These are phyloP conservation scores for Tipula vernalis DNA, from an alignment of 2,888 invertebrate genomes.

Conservation along the genomic window DNA sequence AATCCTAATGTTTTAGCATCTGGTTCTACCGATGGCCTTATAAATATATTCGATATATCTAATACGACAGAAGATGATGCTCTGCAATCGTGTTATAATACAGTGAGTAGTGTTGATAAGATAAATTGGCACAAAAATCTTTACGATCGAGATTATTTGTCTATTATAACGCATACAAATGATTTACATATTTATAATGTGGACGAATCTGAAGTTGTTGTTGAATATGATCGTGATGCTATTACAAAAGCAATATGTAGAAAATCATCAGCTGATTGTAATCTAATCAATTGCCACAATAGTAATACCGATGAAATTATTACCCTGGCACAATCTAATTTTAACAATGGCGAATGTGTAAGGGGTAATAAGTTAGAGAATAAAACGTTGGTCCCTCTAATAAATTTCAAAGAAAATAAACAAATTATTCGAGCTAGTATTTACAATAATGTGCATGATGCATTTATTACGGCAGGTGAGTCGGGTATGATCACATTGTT, in stretches of 20 bases:
- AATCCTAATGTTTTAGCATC: slow-evolving; percentile 55
- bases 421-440: slow-evolving; percentile 61
- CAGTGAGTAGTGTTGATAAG: slow-evolving; percentile 61
- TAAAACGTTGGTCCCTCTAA: slow-evolving; percentile 40
- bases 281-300: slow-evolving; percentile 48
- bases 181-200: slow-evolving; percentile 57
- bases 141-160: slow-evolving; percentile 38
- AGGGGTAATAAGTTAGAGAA: slow-evolving; percentile 37
- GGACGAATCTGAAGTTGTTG: slow-evolving; percentile 46
- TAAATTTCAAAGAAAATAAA: slow-evolving; percentile 47
- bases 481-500: slow-evolving; percentile 49
- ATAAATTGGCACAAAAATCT: slow-evolving; percentile 41
- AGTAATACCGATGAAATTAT: slow-evolving; percentile 38
- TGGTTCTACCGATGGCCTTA: slow-evolving; percentile 71
- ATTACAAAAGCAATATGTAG: slow-evolving; percentile 47
- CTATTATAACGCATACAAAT: slow-evolving; percentile 58
- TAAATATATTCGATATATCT: slow-evolving; percentile 70
- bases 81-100: slow-evolving; percentile 59
- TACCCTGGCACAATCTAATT: slow-evolving; percentile 52
- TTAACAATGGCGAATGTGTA: slow-evolving; percentile 41
- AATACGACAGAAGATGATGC: slow-evolving; percentile 69
- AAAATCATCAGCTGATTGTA: slow-evolving; percentile 47
- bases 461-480: slow-evolving; percentile 59
- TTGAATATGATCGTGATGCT: slow-evolving; percentile 43
- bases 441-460: slow-evolving; percentile 38